Percentiles rank a stretch among this genome's conserved stretches.
phyloP scores from a whole-genome alignment of 2,113 vertebrate species.

The Macroglossus sobrinus region DNA sequence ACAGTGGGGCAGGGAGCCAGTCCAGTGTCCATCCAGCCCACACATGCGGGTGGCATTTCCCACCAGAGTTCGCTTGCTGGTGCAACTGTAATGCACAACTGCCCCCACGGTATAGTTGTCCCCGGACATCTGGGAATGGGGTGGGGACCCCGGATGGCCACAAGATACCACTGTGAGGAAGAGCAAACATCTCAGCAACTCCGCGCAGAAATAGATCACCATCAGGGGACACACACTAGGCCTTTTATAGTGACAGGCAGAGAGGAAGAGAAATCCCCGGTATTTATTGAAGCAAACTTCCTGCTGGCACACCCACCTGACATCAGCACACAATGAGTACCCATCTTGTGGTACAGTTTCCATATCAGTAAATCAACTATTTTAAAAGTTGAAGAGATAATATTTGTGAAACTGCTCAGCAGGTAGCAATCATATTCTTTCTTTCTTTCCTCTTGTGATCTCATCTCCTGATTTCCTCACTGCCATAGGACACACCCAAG shows the following conservation, averaged over 20 bases:
- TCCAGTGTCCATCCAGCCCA: constrained; percentile 96
- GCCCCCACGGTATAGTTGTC: constrained; percentile 92
- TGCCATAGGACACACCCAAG: not conserved
- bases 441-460: not conserved
- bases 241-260: not conserved
- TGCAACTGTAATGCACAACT: constrained; percentile 94
- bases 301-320: not conserved
- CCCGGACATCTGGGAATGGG: constrained; percentile 92
- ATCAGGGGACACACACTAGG: not conserved
- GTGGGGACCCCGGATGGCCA: constrained; percentile 92
- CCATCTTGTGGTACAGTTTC: not conserved
- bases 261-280: not conserved
- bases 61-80: constrained; percentile 85
- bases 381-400: not conserved
- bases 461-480: not conserved
- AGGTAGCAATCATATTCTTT: rapidly evolving
- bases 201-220: not conserved
- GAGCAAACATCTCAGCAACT: not conserved
- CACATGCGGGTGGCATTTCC: constrained; percentile 95
- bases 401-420: rapidly evolving
- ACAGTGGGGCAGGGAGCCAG: constrained; percentile 95
- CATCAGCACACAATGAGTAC: not conserved
- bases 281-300: not conserved
- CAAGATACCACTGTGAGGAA: constrained; percentile 92
- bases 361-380: not conserved